Base-by-base conservation (phyloP, 2,797 vertebrate species). In the Sarcoramphus papa region DNA sequence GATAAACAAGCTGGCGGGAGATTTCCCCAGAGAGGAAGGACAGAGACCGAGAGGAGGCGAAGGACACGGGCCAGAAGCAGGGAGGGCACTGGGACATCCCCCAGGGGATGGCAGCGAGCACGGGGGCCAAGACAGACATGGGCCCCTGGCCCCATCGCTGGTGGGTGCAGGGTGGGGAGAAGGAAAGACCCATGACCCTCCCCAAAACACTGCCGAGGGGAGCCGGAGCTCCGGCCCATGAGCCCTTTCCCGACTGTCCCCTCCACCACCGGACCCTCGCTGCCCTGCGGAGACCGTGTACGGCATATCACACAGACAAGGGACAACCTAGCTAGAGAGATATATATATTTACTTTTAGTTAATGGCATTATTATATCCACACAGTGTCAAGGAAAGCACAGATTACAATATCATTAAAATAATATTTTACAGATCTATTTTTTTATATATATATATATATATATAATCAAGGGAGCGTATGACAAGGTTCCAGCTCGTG, bases 291-390 rank as follows among this genome's bases (percentile, higher is more conserved):
- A 15, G 57, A 16, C 22, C 19, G 17, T 18, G 17, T 12, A 12
- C 53, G 5, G 41, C 37, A 3, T 17, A 53, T 21, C 67, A 54
- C 37, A 47, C 73, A 47, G 33, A 47, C 47, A 9, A 20, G 47
- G 33, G 33, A 43, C 54, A 28, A 10, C 33, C 6, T 5, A 5
- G 23, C 77, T 53, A 81, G 43, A 43, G n/a, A 85, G 41, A 74
- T 68, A 50, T 59, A 56, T 33, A 45, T 37, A 31, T 85, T 79
- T 88, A 37, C 63, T 76, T 88, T 43, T 48, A 69, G 35, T 75
- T 84, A 91, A 77, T 77, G 85, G 80, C 93, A 77, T 89, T 67
- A 50, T 88, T 79, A 64, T 56, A 72, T 48, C 70, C 81, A 62
- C 70, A 51, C 64, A 64, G 85, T 69, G 65, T 68, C 77, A 33